These are phyloP conservation scores for Danaus chrysippus DNA, from an alignment of 2,888 invertebrate species.

Conservation along the genomic window DNA sequence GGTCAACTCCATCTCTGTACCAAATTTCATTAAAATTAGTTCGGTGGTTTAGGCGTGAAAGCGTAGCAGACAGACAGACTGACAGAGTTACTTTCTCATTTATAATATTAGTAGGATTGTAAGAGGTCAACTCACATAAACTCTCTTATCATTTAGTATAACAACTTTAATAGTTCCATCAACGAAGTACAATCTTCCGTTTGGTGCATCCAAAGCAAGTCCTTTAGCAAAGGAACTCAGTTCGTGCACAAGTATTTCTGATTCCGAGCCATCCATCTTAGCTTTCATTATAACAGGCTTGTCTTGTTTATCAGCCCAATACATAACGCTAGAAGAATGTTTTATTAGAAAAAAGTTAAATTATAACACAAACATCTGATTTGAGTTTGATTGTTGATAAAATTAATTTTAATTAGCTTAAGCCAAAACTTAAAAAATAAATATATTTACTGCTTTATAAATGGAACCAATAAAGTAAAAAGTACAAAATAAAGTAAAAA, in stretches of 20 bases:
- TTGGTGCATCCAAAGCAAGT: conserved; percentile 88
- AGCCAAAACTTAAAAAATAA: no score
- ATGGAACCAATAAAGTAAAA: no score
- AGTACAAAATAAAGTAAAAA: no score
- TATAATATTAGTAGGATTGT: no score
- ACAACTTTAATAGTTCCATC: conserved; percentile 82
- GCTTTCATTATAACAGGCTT: conserved; percentile 86
- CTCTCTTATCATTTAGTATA: conserved; percentile 83
- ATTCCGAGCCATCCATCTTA: conserved; percentile 90
- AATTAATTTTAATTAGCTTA: no score
- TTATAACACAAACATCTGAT: not conserved
- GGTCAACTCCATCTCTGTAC: no score
- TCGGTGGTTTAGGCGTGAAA: no score
- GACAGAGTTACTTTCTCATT: no score
- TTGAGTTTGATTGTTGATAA: no score
- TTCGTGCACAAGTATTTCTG: conserved; percentile 79
- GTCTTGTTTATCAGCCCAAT: conserved; percentile 94
- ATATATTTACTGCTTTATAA: no score
- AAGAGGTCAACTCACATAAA: conserved; percentile 71
- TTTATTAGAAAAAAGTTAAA: not conserved
- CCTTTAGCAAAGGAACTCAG: conserved; percentile 91
- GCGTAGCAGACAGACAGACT: no score
- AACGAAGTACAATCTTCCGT: conserved; percentile 91
- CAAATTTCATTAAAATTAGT: no score
- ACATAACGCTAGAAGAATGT: conserved; percentile 83